Evolutionary conservation across 2,888 invertebrate species (phyloP).

Genomic region (Malachius bipustulatus): DNA sequence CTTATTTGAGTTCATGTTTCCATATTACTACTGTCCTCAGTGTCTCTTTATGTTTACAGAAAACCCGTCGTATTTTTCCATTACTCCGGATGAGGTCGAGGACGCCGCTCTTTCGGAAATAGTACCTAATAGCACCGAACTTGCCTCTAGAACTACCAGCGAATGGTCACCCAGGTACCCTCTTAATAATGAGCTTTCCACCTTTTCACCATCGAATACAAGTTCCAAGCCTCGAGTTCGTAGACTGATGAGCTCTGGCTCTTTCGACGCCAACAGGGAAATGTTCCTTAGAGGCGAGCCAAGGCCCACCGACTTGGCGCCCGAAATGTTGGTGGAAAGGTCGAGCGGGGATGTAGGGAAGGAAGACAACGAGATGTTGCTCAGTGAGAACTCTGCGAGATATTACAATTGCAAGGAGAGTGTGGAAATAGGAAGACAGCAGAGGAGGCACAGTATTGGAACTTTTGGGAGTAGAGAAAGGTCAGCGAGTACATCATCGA

Average conservation of each 20-base stretch:
- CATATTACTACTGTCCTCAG: no score
- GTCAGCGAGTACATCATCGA: conserved; percentile 28
- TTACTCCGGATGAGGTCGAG: no score
- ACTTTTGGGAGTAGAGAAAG: conserved; percentile 45
- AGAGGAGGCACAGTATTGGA: conserved; percentile 55
- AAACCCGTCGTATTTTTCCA: conserved; percentile 67
- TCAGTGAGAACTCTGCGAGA: conserved; percentile 40
- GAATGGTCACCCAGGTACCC: conserved; percentile 24
- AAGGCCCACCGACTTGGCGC: conserved; percentile 56
- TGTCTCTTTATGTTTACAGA: conserved; percentile 54
- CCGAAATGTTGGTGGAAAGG: conserved; percentile 33
- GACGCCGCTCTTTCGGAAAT: no score
- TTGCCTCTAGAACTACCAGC: conserved; percentile 22
- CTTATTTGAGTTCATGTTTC: no score
- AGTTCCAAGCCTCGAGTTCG: conserved; percentile 25
- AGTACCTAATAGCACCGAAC: conserved; percentile 11
- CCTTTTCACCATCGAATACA: conserved; percentile 24
- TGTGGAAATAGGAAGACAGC: conserved; percentile 33
- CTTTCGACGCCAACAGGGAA: conserved; percentile 47
- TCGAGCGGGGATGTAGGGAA: conserved; percentile 30
- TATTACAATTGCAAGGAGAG: conserved; percentile 42
- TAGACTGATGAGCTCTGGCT: conserved; percentile 53
- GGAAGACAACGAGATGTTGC: conserved; percentile 45
- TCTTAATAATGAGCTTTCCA: conserved; percentile 27
- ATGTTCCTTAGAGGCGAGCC: conserved; percentile 59